Evolutionary conservation across 2,113 vertebrate genomes (phyloP).

Genomic region (human): GRCh38 chr3:156931001-156931500

Average conservation of each 20-base stretch:
- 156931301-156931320: background rate
- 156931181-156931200: background rate
- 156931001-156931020: background rate
- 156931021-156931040: background rate
- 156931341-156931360: background rate
- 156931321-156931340: background rate
- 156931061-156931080: conserved; percentile 20
- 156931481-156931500: background rate
- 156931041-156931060: background rate
- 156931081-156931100: background rate
- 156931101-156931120: background rate
- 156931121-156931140: background rate
- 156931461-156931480: conserved; percentile 1
- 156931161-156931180: background rate
- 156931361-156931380: background rate
- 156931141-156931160: background rate
- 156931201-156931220: background rate
- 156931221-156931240: background rate
- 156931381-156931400: background rate
- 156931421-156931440: background rate
- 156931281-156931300: background rate
- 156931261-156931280: background rate
- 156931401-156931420: background rate
- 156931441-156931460: background rate
- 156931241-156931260: background rate